These are phyloP conservation scores for Thripadectes ignobilis DNA, from an alignment of 2,797 vertebrate species.

Conservation along the genomic window DNA sequence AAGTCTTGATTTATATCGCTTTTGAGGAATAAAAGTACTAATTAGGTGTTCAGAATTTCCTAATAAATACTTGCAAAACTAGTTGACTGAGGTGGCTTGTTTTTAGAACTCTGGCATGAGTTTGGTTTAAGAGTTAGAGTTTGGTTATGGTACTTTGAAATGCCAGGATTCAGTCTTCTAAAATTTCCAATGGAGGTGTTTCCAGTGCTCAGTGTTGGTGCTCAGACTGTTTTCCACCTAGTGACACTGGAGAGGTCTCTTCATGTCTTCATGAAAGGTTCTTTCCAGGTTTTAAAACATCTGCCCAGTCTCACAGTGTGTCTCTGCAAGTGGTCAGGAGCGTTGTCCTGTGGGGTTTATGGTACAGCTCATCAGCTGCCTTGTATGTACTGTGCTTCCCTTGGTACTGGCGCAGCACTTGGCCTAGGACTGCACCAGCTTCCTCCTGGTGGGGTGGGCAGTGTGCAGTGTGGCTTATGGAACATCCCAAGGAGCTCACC, in stretches of 20 bases:
- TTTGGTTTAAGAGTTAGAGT: background rate
- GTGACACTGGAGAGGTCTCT: background rate
- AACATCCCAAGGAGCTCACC: background rate
- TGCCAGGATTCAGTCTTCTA: background rate
- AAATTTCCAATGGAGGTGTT: background rate
- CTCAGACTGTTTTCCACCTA: background rate
- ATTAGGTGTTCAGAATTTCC: background rate
- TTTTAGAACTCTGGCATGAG: background rate
- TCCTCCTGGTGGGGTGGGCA: accelerated
- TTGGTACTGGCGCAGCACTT: background rate
- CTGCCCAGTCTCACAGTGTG: background rate
- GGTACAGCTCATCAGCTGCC: background rate
- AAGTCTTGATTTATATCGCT: background rate
- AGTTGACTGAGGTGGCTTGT: background rate
- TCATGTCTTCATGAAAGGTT: background rate
- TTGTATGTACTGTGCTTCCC: background rate
- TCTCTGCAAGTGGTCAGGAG: background rate
- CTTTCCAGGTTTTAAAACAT: background rate
- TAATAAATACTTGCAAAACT: background rate
- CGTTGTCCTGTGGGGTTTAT: background rate
- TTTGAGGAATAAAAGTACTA: background rate
- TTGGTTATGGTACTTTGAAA: background rate
- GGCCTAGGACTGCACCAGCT: background rate
- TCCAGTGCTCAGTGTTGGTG: background rate
- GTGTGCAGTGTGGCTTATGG: accelerated